phyloP scores from a whole-genome alignment of 2,113 vertebrate genomes.

The Lagopus muta region DNA sequence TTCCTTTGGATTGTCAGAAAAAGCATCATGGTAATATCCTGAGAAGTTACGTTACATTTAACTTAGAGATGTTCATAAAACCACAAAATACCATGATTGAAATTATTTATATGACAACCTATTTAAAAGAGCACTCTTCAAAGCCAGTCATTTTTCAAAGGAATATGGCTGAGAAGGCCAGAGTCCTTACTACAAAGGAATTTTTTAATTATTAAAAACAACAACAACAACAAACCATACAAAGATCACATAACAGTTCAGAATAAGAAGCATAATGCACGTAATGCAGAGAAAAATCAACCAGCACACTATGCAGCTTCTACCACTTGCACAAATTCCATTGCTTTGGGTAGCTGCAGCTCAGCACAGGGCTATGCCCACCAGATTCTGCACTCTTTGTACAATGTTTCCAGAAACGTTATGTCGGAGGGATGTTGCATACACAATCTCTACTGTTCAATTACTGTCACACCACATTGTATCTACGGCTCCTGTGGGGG shows the following conservation, averaged over 20 bases:
- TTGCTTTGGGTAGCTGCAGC: not conserved
- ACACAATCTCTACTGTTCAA: conserved; percentile 3
- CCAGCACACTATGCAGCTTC: fast-evolving
- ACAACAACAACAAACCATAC: not conserved
- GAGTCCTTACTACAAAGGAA: conserved; percentile 12
- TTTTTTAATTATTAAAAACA: conserved; percentile 8
- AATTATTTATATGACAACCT: conserved; percentile 62
- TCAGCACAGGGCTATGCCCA: not conserved
- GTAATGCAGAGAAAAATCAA: fast-evolving
- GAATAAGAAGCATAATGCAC: fast-evolving
- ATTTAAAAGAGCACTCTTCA: conserved; percentile 65
- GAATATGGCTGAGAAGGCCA: conserved; percentile 34
- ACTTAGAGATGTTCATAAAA: conserved; percentile 58
- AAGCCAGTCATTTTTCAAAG: conserved; percentile 63
- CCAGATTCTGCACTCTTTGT: not conserved
- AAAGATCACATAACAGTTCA: not conserved
- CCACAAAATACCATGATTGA: conserved; percentile 58
- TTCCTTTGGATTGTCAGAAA: conserved; percentile 22
- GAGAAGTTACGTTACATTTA: conserved; percentile 60
- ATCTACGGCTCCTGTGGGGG: not conserved
- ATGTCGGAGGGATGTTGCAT: not conserved
- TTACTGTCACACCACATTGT: not conserved
- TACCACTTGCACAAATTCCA: not conserved
- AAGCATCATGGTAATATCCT: conserved; percentile 28
- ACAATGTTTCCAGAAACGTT: not conserved